Percentiles rank a stretch among this genome's conserved stretches.
These are phyloP conservation scores for Lysiphlebus fabarum DNA, from an alignment of 1,140 invertebrate genomes.

Conservation along the genomic window DNA sequence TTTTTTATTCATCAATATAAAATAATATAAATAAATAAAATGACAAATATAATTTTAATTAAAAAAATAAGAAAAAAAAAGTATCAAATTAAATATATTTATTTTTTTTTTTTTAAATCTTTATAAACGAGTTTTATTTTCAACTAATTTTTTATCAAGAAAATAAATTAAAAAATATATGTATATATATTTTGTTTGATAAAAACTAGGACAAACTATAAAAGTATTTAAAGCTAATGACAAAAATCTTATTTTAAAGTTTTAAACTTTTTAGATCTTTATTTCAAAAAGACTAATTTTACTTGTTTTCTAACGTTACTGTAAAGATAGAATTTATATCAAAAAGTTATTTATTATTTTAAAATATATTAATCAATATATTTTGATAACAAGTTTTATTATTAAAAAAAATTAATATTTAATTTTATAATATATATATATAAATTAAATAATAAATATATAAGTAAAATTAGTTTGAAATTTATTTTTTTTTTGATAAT, in stretches of 20 bases:
- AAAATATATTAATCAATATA: neutral
- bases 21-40: neutral
- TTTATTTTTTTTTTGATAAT: neutral
- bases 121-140: no score
- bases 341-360: conserved; percentile 3
- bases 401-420: conserved; percentile 2
- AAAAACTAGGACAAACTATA: conserved; percentile 19
- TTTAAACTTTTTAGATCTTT: conserved; percentile 17
- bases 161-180: conserved; percentile 9
- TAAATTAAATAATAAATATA: conserved; percentile 3
- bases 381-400: neutral
- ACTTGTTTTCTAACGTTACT: conserved; percentile 14
- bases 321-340: no score
- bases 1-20: no score
- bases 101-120: no score
- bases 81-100: no score
- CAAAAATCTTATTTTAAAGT: conserved; percentile 32
- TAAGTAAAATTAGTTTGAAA: neutral
- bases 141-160: neutral
- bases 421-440: neutral
- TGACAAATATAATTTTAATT: no score
- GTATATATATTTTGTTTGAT: conserved; percentile 11
- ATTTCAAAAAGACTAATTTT: conserved; percentile 18
- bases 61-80: no score
- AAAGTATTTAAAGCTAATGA: conserved; percentile 31